Evolutionary conservation across 2,113 vertebrate species (phyloP), one percentile per base, ranked within the genome.

Genomic region (Pangasianodon hypophthalmus): DNA sequence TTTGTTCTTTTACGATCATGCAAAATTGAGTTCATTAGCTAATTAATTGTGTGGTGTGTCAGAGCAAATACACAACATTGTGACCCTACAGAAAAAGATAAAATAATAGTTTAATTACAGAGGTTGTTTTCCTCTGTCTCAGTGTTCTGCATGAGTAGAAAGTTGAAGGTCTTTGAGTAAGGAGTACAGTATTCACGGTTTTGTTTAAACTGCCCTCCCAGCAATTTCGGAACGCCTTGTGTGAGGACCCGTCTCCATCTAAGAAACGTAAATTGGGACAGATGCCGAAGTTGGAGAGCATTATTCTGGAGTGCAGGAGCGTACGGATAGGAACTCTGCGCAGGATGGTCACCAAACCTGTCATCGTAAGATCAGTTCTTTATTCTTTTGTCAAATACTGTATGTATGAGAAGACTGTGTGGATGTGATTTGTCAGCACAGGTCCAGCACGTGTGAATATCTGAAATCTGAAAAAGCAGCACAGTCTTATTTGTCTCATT

Each of bases 261-360:
- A 95, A 95, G 95, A 95, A 98, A 89, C 95, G 97, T 44, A 98
- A 97, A 92, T 26, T 97, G 75, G 41, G 89, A 4, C 3, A 29
- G 21, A 2, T 87, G 1, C 46, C 0, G 2, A 94, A 91, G 73
- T 93, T 95, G 13, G 90, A 95, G 92, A 99, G 97, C 87, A 96
- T 99, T 93, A 97, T 99, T 71, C 95, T 99, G 93, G 95, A 96
- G 90, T 99, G 98, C 92, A 96, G 98, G 26, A 99, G 98, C 87
- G 96, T 99, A 60, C 93, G 98, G 37, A 97, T 99, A 69, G 98
- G 98, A 90, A 98, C 97, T 0, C 94, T 98, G 1, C 96, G 97
- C 88, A 94, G 96, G 92, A 97, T 97, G 93, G 97, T 99, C 18
- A 95, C 95, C 52, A 97, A 98, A 62, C 97, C 98, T 56, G 98